Evolutionary conservation across 2,888 invertebrate genomes (phyloP), one percentile per base, ranked within the genome.

Genomic region (Meghimatium bilineatum): DNA sequence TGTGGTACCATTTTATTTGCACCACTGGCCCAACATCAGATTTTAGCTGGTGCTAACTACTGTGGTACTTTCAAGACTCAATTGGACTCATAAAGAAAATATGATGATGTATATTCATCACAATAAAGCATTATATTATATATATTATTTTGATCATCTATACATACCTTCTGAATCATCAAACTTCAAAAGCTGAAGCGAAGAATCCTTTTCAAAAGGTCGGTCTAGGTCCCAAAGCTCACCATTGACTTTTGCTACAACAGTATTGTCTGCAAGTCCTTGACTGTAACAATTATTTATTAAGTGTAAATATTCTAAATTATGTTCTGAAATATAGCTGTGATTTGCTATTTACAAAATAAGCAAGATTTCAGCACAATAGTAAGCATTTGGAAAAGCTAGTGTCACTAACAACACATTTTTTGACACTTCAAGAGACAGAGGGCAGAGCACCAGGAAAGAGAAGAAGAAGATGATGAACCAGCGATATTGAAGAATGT

Each of bases 161-260:
- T 20, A 67, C 86, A 85, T 87, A 92, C 94, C 95, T 88, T 99
- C 99, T 0, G 97, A 96, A 93, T 98, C 96, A 91, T 99, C 98
- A 95, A 99, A 99, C 91, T 98, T 97, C 1, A 99, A 94, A 0
- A 99, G 94, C 89, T 98, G 96, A 83, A 99, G 94, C 85, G 95
- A 95, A 91, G 98, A 97, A 92, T 96, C 96, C 0, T 93, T 94
- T 94, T 99, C 99, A 82, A 99, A 94, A 0, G 99, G 99, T 87
- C 99, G 95, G 93, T 99, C 99, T 87, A 99, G 95, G 94, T 99
- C 99, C 99, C 99, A 99, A 0, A 99, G 94, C 86, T 95, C 96
- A 36, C 96, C 96, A 94, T 99, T 97, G 0, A 99, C 98, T 93
- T 98, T 97, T 0, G 99, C 96, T 85, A 99, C 97, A 38, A 99